Evolutionary conservation across 2,113 vertebrate genomes (phyloP), one percentile per base, ranked within the genome.

Genomic region (Dicrurus megarhynchus): DNA sequence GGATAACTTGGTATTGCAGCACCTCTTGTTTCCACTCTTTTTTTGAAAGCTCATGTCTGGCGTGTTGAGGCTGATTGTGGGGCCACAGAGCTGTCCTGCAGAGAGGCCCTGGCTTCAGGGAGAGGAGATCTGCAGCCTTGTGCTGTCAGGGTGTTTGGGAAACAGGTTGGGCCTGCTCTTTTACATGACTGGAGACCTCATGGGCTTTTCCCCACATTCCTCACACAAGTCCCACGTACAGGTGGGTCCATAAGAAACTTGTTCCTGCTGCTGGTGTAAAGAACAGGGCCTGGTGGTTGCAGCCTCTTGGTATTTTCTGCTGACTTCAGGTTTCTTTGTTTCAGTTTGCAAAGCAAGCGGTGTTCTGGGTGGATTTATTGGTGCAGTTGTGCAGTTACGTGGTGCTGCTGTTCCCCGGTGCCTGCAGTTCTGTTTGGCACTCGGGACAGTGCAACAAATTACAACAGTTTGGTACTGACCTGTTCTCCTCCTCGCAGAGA

Each of bases 371-470:
- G 19, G 42, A 8, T 47, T 64, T 56, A 13, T 32, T 35, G n/a
- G 27, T 50, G 28, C 44, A 16, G 22, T 79, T 19, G 27, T 50
- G 28, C 44, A 16, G 22, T 79, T 19, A 3, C 42, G 35, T 60
- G 56, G 24, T 83, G 47, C 37, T 84, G 42, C 55, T 50, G 70
- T 44, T 63, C 33, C 44, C 16, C 14, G 16, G 8, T 13, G 32
- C 28, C 46, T 69, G 27, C 50, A 84, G 3, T 23, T 80, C 53
- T 27, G 26, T 53, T 64, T 37, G 20, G 59, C 46, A 37, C 26
- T 22, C 0, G 0, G 67, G 61, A 44, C 16, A 30, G 17, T 35
- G 23, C 57, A 30, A 1, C 32, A 46, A 55, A 2, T 15, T 11
- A 16, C 19, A n/a, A 5, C 24, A 27, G 8, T 16, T 33, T 27